phyloP scores from a whole-genome alignment of 2,888 invertebrate species.

The Colostygia pectinataria region DNA sequence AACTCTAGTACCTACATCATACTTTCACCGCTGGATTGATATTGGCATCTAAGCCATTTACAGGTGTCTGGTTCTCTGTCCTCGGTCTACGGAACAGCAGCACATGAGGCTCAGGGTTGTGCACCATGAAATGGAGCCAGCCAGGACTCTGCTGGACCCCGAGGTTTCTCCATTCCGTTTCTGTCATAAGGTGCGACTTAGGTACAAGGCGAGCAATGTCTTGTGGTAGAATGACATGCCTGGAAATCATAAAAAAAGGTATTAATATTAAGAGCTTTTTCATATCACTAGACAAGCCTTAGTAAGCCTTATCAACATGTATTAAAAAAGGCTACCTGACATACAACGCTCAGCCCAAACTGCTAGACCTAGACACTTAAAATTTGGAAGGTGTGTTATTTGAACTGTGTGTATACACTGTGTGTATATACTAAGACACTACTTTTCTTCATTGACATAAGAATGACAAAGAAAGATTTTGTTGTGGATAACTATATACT shows the following conservation, averaged over 20 bases:
- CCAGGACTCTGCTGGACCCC: constrained; percentile 97
- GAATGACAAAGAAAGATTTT: too few species aligned
- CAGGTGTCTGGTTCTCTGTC: constrained; percentile 52
- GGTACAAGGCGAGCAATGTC: constrained; percentile 94
- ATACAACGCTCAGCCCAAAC: too few species aligned
- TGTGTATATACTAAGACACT: too few species aligned
- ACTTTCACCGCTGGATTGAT: constrained; percentile 60
- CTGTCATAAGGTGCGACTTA: constrained; percentile 95
- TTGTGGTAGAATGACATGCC: constrained; percentile 95
- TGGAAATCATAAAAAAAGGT: constrained; percentile 54
- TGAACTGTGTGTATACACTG: too few species aligned
- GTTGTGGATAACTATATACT: too few species aligned
- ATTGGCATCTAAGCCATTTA: constrained; percentile 61
- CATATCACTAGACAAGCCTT: too few species aligned
- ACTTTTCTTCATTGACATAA: too few species aligned
- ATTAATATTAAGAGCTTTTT: too few species aligned
- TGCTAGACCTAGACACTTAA: too few species aligned
- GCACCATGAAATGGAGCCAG: constrained; percentile 93
- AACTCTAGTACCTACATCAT: constrained; percentile 35
- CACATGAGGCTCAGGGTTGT: constrained; percentile 95
- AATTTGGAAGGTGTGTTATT: too few species aligned
- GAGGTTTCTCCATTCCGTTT: constrained; percentile 96
- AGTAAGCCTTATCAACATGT: too few species aligned
- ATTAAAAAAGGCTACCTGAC: too few species aligned
- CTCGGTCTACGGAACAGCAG: constrained; percentile 88